A percentile compares a stretch with the other conserved stretches of the same genome.
phyloP scores from a whole-genome alignment of 2,888 invertebrate genomes.

The Dicyrtomina minuta region DNA sequence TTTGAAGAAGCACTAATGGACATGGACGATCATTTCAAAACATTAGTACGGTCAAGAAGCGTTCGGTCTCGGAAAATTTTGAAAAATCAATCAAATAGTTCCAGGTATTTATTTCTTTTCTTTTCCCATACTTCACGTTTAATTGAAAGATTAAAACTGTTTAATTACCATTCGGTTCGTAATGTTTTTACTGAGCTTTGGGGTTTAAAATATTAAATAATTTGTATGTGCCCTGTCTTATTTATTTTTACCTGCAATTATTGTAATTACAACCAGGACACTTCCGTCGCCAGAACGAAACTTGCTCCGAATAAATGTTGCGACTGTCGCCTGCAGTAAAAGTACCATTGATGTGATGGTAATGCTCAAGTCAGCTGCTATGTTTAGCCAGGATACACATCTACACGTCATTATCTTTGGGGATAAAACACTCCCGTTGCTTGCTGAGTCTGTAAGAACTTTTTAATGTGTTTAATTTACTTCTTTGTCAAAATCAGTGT shows the following conservation, averaged over 20 bases:
- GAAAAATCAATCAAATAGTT: background rate
- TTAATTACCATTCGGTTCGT: too few species aligned
- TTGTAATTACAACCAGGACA: too few species aligned
- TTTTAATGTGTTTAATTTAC: too few species aligned
- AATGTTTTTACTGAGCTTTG: too few species aligned
- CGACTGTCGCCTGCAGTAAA: constrained; percentile 11
- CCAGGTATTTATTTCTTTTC: background rate
- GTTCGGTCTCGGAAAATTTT: background rate
- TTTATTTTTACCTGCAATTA: too few species aligned
- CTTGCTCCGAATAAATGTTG: background rate
- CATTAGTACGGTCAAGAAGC: background rate
- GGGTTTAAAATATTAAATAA: too few species aligned
- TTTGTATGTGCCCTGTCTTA: too few species aligned
- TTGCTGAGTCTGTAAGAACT: constrained; percentile 24
- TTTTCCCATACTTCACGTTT: too few species aligned
- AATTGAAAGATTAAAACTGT: too few species aligned
- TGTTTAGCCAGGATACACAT: constrained; percentile 19
- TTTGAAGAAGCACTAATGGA: background rate
- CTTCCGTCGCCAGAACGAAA: too few species aligned
- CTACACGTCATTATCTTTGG: constrained; percentile 17
- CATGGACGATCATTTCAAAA: background rate
- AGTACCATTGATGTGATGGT: background rate
- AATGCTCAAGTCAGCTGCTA: constrained; percentile 18
- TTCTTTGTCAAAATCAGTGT: too few species aligned
- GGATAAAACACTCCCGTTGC: constrained; percentile 7